Conservation (phyloP, 1,140 invertebrate genomes). For the Steinernema khuongi region DNA sequence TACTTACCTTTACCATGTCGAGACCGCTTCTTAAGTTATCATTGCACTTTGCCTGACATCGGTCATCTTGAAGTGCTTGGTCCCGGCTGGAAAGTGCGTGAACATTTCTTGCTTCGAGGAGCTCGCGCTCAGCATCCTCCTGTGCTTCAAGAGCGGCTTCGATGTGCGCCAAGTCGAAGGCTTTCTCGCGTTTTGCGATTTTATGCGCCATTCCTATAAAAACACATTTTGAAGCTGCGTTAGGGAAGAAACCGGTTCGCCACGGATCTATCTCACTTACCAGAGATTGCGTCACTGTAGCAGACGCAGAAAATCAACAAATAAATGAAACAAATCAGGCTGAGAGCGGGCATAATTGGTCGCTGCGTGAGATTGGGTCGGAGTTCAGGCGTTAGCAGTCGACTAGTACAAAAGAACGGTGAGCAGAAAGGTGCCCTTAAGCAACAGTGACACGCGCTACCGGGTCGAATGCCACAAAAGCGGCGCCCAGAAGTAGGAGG, state of each 20-base stretch:
- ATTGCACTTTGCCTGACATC: conserved; percentile 54
- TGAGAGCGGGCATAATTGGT: too few species aligned
- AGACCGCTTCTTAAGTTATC: conserved; percentile 47
- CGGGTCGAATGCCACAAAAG: conserved; percentile 9
- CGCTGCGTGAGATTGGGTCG: too few species aligned
- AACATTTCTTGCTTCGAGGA: background rate
- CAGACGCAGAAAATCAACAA: background rate
- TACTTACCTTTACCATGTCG: conserved; percentile 56
- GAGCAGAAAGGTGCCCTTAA: background rate
- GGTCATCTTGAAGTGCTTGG: conserved; percentile 8
- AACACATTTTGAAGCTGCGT: too few species aligned
- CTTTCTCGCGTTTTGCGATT: conserved; percentile 36
- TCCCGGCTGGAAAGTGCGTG: conserved; percentile 1
- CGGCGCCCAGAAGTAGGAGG: background rate
- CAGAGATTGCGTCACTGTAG: background rate
- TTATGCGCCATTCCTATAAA: too few species aligned
- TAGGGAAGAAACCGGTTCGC: background rate
- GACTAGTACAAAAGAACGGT: background rate
- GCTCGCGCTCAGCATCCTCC: background rate
- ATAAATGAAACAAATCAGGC: background rate
- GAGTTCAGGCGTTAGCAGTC: too few species aligned
- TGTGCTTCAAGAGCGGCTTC: conserved; percentile 28
- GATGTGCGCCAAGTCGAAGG: conserved; percentile 41
- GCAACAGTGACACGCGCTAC: background rate
- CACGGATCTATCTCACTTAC: background rate